Conservation (phyloP, 2,888 invertebrate species). For the Patella pellucida region DNA sequence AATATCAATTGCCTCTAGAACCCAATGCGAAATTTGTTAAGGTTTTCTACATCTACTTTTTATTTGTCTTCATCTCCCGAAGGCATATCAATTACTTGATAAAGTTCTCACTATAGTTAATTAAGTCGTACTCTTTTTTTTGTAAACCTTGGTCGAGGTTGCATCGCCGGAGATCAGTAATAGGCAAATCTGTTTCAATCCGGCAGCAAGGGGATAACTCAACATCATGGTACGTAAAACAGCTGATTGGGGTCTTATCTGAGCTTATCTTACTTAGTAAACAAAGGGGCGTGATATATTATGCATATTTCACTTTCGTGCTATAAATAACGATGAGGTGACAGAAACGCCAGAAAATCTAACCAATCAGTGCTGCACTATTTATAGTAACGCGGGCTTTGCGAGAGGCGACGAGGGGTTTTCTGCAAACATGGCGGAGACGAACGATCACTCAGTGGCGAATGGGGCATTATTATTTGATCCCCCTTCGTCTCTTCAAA, state of each 20-base stretch:
- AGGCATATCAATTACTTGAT: too few relatives aligned
- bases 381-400: background rate
- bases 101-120: too few relatives aligned
- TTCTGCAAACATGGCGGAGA: conserved; percentile 11
- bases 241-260: background rate
- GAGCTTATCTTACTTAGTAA: too few relatives aligned
- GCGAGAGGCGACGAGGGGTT: background rate
- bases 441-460: conserved; percentile 12
- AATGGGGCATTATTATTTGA: conserved; percentile 35
- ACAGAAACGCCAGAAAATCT: conserved; percentile 9
- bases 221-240: background rate
- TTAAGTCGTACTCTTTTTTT: too few relatives aligned
- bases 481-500: conserved; percentile 56
- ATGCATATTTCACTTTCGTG: background rate
- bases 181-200: too few relatives aligned
- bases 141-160: too few relatives aligned
- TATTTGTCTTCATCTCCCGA: too few relatives aligned
- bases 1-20: too few relatives aligned
- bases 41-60: too few relatives aligned
- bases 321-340: background rate
- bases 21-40: too few relatives aligned
- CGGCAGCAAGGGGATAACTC: too few relatives aligned
- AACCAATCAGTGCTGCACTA: background rate
- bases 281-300: conserved; percentile 2
- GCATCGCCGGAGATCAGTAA: too few relatives aligned